Evolutionary conservation across 2,797 vertebrate genomes (phyloP), one percentile per base, ranked within the genome.

Genomic region (Avahi laniger): DNA sequence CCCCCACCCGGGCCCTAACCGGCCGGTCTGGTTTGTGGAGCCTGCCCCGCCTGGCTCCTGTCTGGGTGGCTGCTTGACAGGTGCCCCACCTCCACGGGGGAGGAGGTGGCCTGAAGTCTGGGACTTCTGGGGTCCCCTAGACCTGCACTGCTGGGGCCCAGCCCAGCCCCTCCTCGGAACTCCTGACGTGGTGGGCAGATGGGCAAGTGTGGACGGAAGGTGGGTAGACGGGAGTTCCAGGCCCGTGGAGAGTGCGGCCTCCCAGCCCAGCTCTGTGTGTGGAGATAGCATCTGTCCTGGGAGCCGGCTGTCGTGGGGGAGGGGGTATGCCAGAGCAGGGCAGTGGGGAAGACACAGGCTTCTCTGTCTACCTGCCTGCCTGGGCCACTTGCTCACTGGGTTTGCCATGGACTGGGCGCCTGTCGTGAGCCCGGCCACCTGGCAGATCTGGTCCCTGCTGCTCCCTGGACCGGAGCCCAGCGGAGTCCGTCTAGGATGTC

Each of bases 11-110:
- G 93, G 88, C 92, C 75, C 86, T 95, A 97, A 98, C 97, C 86
- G 83, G 97, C 91, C 26, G 0, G 30, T 83, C 97, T 52, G 94
- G 97, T 98, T 94, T 94, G 82, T 81, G 89, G 54, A 85, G 87
- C 90, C 28, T 1, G 35, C 92, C 87, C 83, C 35, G 28, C 72
- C 90, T 93, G 95, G 88, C 93, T 95, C 4, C 59, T 61, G 20
- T 75, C 72, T 33, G 38, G 57, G 75, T 52, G 30, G 54, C 41
- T 93, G 93, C 84, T 87, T 80, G n/a, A 50, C 81, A 75, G 89
- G 54, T 93, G 72, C 96, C 72, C 92, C 88, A 86, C 87, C 80
- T 89, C 85, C 26, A 73, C 1, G 7, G 15, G 50, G 85, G 85
- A 46, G 82, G 76, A 4, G 0, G 43, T 76, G 65, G 70, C 84